phyloP scores from a whole-genome alignment of 2,113 vertebrate genomes.

The Pavo muticus region DNA sequence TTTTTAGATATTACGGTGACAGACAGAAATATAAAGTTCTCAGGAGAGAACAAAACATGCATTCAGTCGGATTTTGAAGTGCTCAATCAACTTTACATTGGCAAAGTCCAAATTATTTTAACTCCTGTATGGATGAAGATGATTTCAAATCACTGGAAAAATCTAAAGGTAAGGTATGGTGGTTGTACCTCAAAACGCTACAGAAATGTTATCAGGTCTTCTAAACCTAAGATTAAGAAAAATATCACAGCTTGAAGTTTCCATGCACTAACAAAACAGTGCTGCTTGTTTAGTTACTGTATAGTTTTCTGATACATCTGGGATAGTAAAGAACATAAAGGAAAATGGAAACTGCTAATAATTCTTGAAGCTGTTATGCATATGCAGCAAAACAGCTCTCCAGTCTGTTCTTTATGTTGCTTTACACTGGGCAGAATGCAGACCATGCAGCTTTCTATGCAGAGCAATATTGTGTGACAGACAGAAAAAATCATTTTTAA shows the following conservation, averaged over 20 bases:
- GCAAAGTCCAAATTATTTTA: neutral
- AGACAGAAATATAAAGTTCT: neutral
- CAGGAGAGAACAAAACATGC: neutral
- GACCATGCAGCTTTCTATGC: constrained; percentile 25
- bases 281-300: neutral
- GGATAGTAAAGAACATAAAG: neutral
- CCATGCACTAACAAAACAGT: neutral
- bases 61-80: neutral
- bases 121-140: neutral
- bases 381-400: neutral
- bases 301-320: neutral
- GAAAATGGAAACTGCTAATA: neutral
- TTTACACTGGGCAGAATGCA: constrained; percentile 21
- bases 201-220: neutral
- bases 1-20: neutral
- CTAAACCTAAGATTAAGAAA: neutral
- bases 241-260: neutral
- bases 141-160: neutral
- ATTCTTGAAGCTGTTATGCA: neutral
- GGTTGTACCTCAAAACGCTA: neutral
- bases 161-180: neutral
- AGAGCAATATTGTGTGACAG: neutral
- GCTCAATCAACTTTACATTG: neutral
- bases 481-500: constrained; percentile 18
- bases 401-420: neutral